Evolutionary conservation across 2,888 invertebrate genomes (phyloP), one percentile per base, ranked within the genome.

Genomic region (Arge pagana): DNA sequence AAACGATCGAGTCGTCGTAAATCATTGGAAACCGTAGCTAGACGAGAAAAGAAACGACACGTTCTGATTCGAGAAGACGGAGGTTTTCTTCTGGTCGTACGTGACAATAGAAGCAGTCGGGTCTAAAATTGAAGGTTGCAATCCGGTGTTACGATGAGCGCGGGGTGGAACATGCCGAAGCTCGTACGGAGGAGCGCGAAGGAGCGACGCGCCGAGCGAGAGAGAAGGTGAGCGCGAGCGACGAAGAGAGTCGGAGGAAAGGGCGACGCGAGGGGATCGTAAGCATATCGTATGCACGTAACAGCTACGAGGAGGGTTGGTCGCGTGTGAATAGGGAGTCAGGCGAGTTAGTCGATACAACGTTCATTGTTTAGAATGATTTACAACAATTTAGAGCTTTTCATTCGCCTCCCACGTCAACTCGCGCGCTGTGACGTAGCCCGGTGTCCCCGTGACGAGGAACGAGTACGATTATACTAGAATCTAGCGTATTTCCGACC

Each of bases 291-390:
- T 49, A 40, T 4, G 13, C 39, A 18, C 13, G 19, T 13, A 21
- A 24, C 23, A 18, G 37, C 13, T 42, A 42, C 24, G 18, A 37
- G 37, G 28, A 13, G 40, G 33, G 45, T 33, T 35, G 19, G 42
- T 59, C 53, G 56, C 59, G 58, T 56, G 58, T 52, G 53, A 41
- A 37, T 54, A 31, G 50, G 62, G 55, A 57, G 53, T 56, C 55
- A 61, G 49, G 45, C 37, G 53, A 55, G 57, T 53, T 50, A 59
- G 60, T 63, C 59, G 56, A 62, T 64, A 60, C 57, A 43, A 45
- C 45, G 50, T 24, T 48, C 52, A 54, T 57, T 56, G 49, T 50
- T 37, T 48, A 50, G 45, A 8, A 56, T 61, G 61, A 61, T 59
- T 61, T 59, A 61, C 57, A 53, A 51, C 53, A 56, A 52, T 52